Conservation (phyloP, 2,797 vertebrate species). For the Cebuella pygmaea region DNA sequence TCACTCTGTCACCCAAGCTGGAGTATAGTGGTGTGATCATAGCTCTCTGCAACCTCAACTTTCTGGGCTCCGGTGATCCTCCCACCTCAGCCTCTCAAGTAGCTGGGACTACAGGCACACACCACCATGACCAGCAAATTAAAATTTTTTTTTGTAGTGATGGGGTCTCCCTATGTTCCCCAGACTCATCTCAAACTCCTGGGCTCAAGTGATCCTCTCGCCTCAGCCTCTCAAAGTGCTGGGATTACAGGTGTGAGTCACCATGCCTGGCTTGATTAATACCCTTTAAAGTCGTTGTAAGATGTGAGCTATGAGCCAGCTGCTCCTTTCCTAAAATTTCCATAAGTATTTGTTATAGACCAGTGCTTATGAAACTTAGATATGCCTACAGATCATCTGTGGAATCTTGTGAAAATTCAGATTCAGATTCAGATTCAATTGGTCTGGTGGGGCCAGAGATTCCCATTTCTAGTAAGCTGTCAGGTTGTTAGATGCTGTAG, state of each 20-base stretch:
- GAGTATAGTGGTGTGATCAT: background rate
- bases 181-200: background rate
- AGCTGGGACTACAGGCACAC: background rate
- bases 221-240: background rate
- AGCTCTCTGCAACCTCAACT: background rate
- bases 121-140: background rate
- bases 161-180: background rate
- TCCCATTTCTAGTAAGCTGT: background rate
- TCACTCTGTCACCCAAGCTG: background rate
- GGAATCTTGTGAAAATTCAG: background rate
- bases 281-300: background rate
- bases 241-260: background rate
- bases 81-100: background rate
- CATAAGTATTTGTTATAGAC: background rate
- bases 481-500: background rate
- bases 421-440: background rate
- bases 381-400: background rate
- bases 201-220: background rate
- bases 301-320: background rate
- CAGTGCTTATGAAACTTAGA: background rate
- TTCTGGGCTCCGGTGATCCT: background rate
- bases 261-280: background rate
- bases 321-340: background rate
- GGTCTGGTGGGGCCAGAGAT: background rate
- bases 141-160: background rate